Evolutionary conservation across 1,140 invertebrate genomes (phyloP), one percentile per base, ranked within the genome.

Genomic region (Atta colombica): DNA sequence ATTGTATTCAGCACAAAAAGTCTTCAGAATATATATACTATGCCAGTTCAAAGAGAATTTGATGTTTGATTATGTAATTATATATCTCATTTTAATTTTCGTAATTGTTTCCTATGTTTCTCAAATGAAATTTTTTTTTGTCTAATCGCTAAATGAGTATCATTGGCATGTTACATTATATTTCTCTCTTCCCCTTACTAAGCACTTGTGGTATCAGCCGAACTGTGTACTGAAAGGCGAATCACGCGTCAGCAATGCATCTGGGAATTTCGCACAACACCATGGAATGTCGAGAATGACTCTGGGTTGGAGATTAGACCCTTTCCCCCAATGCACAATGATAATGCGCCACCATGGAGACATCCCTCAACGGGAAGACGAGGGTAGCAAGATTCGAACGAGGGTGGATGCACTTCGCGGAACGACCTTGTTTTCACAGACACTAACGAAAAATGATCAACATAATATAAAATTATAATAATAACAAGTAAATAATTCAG

Each of bases 331-430:
- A 82, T 71, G 68, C 78, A 82, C 53, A 72, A 72, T 7, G 25
- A 82, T 72, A 72, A 82, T 81, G 21, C 35, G 65, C 49, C 65
- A 80, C 31, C 31, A 55, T n/a, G 10, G 63, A 21, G 78, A 69
- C 21, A 69, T 80, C 28, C 31, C 63, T 69, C 65, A 21, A 1
- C 31, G 49, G 8, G n/a, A 81, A 71, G 31, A 71, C 78, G 31
- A 81, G 68, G 65, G 35, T 35, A 31, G 28, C 31, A 39, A 80
- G 8, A 6, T 72, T 72, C 21, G 68, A 82, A 81, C 6, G 66
- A 60, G 53, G 53, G 39, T 82, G 68, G 25, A 49, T 72, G 51
- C 66, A 60, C 21, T 51, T 80, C 45, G 31, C 53, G 35, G 16
- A 18, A 72, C 16, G 7, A 49, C 16, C 28, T 71, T 21, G 31